Conservation (phyloP, 1,140 invertebrate species). For the Bacillus rossius region DNA sequence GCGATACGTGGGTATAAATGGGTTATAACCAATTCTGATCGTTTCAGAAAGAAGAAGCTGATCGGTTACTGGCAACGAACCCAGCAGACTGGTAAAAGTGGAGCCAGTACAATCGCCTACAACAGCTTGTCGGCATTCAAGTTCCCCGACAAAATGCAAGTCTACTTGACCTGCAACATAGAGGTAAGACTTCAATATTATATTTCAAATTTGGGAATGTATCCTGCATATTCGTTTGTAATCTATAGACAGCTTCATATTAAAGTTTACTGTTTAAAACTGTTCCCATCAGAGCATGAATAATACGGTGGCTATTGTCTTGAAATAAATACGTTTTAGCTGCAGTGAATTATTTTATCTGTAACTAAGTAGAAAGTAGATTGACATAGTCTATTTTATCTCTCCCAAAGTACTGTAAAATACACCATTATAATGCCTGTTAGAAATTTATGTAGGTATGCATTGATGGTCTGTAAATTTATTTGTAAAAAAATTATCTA, state of each 20-base stretch:
- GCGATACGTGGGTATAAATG: too few relatives aligned
- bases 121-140: conserved; percentile 66
- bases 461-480: too few relatives aligned
- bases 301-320: background rate
- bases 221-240: background rate
- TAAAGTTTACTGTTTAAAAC: background rate
- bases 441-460: too few relatives aligned
- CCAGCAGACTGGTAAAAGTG: conserved; percentile 48
- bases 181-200: conserved; percentile 44
- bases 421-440: too few relatives aligned
- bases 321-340: too few relatives aligned
- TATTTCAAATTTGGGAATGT: background rate
- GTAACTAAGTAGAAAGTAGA: too few relatives aligned
- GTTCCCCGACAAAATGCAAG: conserved; percentile 64
- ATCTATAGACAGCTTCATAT: background rate
- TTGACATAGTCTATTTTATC: too few relatives aligned
- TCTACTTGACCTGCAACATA: conserved; percentile 68
- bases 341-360: too few relatives aligned
- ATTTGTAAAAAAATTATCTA: too few relatives aligned
- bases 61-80: conserved; percentile 59
- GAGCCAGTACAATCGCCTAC: conserved; percentile 57
- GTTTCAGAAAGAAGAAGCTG: conserved; percentile 56
- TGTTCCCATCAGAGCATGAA: background rate
- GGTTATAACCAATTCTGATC: too few relatives aligned
- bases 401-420: too few relatives aligned